phyloP scores from a whole-genome alignment of 2,113 vertebrate species.

The Synodontis membranacea region DNA sequence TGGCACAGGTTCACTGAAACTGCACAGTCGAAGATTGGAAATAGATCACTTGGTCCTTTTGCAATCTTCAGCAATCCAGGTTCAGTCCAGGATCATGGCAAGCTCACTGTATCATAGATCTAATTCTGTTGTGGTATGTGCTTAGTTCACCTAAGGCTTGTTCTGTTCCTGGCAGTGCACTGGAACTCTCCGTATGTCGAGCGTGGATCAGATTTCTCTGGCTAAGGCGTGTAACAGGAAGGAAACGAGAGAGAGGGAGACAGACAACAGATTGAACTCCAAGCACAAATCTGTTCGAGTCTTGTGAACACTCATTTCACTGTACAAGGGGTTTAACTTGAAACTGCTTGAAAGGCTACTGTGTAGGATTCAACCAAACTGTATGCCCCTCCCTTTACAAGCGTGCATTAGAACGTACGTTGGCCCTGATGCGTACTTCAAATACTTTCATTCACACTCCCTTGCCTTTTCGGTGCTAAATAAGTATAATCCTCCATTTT shows the following conservation, averaged over 20 bases:
- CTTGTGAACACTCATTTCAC: neutral
- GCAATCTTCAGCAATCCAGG: neutral
- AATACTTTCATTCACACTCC: no score
- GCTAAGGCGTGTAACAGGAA: neutral
- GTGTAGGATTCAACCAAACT: no score
- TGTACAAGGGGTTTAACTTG: neutral
- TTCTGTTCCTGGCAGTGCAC: neutral
- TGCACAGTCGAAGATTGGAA: neutral
- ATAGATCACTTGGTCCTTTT: neutral
- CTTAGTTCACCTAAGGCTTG: neutral
- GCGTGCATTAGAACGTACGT: no score
- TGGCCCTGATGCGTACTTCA: no score
- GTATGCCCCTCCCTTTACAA: no score
- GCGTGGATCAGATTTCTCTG: conserved; percentile 3
- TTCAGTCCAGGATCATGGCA: neutral
- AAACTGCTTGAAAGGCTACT: neutral
- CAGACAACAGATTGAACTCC: neutral
- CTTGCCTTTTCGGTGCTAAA: no score
- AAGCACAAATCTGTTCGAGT: neutral
- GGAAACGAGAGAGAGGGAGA: no score
- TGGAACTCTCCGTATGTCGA: neutral
- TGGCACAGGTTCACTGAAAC: neutral
- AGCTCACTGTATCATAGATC: neutral
- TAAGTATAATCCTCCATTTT: no score
- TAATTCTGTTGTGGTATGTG: neutral